Conservation (phyloP, 2,113 vertebrate genomes). For the Xyliphius kryptos region DNA sequence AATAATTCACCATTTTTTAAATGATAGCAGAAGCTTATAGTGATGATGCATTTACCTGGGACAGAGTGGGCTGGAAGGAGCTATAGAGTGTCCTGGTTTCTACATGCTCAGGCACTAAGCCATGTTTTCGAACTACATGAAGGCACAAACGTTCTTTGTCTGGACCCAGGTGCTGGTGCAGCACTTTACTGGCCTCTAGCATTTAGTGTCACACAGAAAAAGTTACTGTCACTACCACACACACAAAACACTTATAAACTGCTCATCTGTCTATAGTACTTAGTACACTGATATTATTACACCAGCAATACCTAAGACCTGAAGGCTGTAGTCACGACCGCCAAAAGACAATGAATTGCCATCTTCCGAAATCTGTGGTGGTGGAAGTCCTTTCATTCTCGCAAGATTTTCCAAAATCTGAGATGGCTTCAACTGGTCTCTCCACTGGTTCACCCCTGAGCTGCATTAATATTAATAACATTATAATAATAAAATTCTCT, state of each 20-base stretch:
- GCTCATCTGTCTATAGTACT: too few species aligned
- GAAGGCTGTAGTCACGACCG: constrained; percentile 76
- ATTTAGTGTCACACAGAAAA: too few species aligned
- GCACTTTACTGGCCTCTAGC: constrained; percentile 78
- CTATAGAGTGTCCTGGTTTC: constrained; percentile 89
- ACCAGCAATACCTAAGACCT: constrained; percentile 73
- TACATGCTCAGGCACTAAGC: constrained; percentile 87
- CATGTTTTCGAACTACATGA: constrained; percentile 81
- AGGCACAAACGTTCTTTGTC: constrained; percentile 79
- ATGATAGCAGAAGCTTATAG: too few species aligned
- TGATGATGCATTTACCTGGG: constrained; percentile 65
- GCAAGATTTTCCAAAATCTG: constrained; percentile 83
- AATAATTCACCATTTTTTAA: too few species aligned
- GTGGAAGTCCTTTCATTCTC: constrained; percentile 76
- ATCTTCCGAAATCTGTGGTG: constrained; percentile 75
- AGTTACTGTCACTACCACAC: too few species aligned
- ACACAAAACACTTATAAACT: too few species aligned
- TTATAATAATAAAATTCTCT: too few species aligned
- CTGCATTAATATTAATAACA: constrained; percentile 52
- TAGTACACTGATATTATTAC: too few species aligned
- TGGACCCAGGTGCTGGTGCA: constrained; percentile 84
- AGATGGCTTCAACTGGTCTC: constrained; percentile 87
- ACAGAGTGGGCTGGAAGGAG: constrained; percentile 87
- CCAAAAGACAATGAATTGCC: constrained; percentile 73
- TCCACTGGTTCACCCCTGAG: constrained; percentile 90